phyloP scores from a whole-genome alignment of 2,797 vertebrate genomes.

The Eulemur coronatus region DNA sequence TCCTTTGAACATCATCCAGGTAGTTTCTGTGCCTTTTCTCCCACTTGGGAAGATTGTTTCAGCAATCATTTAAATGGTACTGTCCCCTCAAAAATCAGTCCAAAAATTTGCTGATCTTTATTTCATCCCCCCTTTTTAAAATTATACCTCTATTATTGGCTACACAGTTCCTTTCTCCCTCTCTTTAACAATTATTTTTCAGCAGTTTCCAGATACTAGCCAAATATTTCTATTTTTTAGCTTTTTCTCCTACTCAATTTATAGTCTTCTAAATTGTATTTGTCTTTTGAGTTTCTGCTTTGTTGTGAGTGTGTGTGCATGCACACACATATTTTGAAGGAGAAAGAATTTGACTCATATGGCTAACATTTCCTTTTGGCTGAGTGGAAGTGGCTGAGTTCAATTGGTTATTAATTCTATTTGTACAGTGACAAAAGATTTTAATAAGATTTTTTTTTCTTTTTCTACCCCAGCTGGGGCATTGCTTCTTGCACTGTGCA shows the following conservation, averaged over 20 bases:
- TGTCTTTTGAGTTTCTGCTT: slow-evolving; percentile 16
- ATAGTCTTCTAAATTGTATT: slow-evolving; percentile 5
- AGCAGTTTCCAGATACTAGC: background rate
- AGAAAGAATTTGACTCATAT: slow-evolving; percentile 25
- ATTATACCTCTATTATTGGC: background rate
- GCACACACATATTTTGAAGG: slow-evolving; percentile 22
- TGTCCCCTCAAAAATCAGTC: background rate
- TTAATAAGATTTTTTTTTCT: background rate
- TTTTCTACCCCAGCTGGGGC: background rate
- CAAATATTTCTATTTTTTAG: slow-evolving; percentile 41
- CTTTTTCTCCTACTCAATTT: background rate
- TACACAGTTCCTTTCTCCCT: background rate
- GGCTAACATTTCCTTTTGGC: slow-evolving; percentile 18
- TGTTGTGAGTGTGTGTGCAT: background rate
- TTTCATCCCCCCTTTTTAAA: slow-evolving; percentile 7
- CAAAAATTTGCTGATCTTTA: background rate
- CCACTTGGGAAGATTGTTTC: slow-evolving; percentile 13
- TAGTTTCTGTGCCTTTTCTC: slow-evolving; percentile 34
- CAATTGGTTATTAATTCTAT: slow-evolving; percentile 23
- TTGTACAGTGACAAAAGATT: background rate
- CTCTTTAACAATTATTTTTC: background rate
- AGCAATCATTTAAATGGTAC: slow-evolving; percentile 20
- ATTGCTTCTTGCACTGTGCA: background rate
- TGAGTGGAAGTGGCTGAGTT: background rate
- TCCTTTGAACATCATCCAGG: background rate